A percentile compares a stretch with the other conserved stretches of the same genome.
Evolutionary conservation across 1,140 invertebrate species (phyloP).

Genomic region (Gryllus bimaculatus): DNA sequence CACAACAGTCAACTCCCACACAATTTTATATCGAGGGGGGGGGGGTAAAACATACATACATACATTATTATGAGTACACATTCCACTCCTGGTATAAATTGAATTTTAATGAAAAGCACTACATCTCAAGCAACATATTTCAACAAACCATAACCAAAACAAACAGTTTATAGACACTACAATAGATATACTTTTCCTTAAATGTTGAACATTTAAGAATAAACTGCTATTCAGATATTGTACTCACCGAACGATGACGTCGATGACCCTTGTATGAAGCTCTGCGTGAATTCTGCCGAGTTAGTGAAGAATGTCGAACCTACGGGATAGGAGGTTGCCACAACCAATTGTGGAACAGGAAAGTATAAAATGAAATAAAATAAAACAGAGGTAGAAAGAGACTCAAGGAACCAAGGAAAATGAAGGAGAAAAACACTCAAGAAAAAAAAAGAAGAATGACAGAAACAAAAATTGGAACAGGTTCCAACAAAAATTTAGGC

Average conservation of each 20-base stretch:
- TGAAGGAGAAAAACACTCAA: neutral
- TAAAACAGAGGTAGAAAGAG: slow-evolving; percentile 8
- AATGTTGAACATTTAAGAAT: no score
- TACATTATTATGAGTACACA: no score
- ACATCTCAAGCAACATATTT: no score
- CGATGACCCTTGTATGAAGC: slow-evolving; percentile 57
- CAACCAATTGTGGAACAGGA: neutral
- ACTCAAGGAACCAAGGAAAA: neutral
- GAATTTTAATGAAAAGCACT: no score
- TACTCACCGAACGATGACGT: slow-evolving; percentile 64
- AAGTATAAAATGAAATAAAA: slow-evolving; percentile 7
- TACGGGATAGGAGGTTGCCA: neutral
- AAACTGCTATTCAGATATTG: no score
- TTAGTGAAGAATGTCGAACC: slow-evolving; percentile 51
- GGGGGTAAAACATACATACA: no score
- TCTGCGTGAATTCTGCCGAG: slow-evolving; percentile 50
- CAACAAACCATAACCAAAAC: no score
- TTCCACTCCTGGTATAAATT: no score
- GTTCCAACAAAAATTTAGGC: neutral
- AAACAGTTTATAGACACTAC: no score
- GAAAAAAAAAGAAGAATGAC: neutral
- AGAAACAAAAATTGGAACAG: neutral
- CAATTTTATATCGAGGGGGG: no score
- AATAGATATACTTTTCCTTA: no score
- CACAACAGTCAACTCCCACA: no score